Conservation (phyloP, 1,140 invertebrate species). For the Aphaenogaster floridana region DNA sequence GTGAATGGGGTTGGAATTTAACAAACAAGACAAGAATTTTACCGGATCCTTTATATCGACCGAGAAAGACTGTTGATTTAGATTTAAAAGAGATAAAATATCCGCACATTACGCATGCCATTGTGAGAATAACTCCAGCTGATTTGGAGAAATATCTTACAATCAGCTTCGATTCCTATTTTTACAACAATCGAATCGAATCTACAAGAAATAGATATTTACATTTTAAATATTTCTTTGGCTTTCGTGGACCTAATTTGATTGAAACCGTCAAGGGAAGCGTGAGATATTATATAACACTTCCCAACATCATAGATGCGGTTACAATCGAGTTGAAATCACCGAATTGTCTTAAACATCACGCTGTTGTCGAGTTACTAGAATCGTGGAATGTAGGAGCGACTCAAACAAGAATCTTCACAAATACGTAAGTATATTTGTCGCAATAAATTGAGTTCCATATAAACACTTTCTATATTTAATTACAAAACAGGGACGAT, state of each 20-base stretch:
- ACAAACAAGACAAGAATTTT: constrained; percentile 88
- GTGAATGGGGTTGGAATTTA: constrained; percentile 89
- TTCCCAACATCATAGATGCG: constrained; percentile 75
- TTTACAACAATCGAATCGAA: constrained; percentile 65
- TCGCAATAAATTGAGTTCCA: neutral
- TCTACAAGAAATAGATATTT: constrained; percentile 59
- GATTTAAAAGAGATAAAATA: constrained; percentile 89
- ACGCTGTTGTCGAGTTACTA: constrained; percentile 88
- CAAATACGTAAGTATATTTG: constrained; percentile 85
- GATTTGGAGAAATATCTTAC: constrained; percentile 75
- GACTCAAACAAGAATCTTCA: constrained; percentile 88
- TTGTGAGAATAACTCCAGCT: constrained; percentile 88
- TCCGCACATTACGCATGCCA: constrained; percentile 90
- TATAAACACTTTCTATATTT: neutral
- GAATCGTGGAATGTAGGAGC: constrained; percentile 89
- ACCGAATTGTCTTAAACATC: constrained; percentile 85
- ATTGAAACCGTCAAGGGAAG: constrained; percentile 70
- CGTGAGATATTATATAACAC: constrained; percentile 78
- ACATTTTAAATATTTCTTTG: constrained; percentile 60
- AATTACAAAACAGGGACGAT: constrained; percentile 82
- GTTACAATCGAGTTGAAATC: constrained; percentile 77
- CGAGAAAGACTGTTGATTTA: constrained; percentile 88
- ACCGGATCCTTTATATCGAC: constrained; percentile 84
- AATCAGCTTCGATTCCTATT: constrained; percentile 80
- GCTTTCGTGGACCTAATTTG: constrained; percentile 33